phyloP scores from a whole-genome alignment of 2,797 vertebrate species.

The Phataginus tetradactyla region DNA sequence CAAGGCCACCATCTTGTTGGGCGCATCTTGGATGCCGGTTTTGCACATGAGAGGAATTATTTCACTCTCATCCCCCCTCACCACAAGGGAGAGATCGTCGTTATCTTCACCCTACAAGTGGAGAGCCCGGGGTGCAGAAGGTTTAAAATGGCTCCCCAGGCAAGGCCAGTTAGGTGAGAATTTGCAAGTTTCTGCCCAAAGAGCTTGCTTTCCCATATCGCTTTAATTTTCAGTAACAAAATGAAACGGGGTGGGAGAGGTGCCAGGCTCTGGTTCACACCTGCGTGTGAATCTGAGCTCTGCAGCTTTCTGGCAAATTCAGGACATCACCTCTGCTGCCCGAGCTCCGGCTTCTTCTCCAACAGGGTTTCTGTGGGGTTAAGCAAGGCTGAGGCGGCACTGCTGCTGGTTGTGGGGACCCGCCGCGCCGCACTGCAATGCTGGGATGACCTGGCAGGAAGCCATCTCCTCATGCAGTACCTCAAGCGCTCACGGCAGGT shows the following conservation, averaged over 20 bases:
- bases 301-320: background rate
- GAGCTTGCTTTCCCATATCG: background rate
- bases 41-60: background rate
- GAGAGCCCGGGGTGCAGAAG: background rate
- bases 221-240: background rate
- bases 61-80: background rate
- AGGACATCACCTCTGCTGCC: background rate
- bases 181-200: background rate
- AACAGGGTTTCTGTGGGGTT: background rate
- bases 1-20: accelerated
- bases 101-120: accelerated
- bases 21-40: accelerated
- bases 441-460: background rate
- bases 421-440: accelerated
- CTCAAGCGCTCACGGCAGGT: background rate
- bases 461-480: background rate
- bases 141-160: too few relatives aligned
- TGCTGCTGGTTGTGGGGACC: accelerated
- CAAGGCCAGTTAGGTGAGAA: accelerated
- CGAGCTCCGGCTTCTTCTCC: background rate
- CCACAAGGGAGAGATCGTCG: background rate
- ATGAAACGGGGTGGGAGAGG: background rate
- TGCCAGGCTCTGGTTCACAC: accelerated
- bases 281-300: background rate
- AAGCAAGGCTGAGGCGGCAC: too few relatives aligned